phyloP scores from a whole-genome alignment of 2,888 invertebrate genomes.

The Phrixothrix hirtus region DNA sequence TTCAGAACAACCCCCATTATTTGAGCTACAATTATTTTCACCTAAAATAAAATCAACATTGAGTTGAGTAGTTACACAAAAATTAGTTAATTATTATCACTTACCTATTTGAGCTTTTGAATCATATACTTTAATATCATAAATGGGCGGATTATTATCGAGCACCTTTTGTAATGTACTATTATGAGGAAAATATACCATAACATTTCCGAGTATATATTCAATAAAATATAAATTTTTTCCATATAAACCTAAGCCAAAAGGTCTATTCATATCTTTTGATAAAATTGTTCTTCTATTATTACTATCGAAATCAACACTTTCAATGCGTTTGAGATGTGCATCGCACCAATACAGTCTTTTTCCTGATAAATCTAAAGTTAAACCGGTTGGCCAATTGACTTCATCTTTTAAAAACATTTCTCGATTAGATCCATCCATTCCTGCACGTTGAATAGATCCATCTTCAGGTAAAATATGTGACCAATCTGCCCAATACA shows the following conservation, averaged over 20 bases:
- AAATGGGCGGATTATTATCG: conserved; percentile 66
- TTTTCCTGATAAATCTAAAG: conserved; percentile 63
- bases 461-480: conserved; percentile 56
- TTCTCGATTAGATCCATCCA: conserved; percentile 72
- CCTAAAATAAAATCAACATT: conserved; percentile 41
- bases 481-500: conserved; percentile 81
- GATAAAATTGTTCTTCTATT: conserved; percentile 59
- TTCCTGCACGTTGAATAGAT: conserved; percentile 69
- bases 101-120: conserved; percentile 60
- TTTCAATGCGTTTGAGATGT: conserved; percentile 68
- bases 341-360: conserved; percentile 76
- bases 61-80: no score
- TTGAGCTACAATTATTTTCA: conserved; percentile 52
- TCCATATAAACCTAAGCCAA: conserved; percentile 68
- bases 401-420: conserved; percentile 60
- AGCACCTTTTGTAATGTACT: conserved; percentile 58
- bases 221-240: conserved; percentile 73
- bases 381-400: conserved; percentile 78
- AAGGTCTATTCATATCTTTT: conserved; percentile 60
- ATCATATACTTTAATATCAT: conserved; percentile 71
- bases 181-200: conserved; percentile 57
- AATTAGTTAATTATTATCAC: conserved; percentile 9
- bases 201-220: conserved; percentile 65
- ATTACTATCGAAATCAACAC: conserved; percentile 62
- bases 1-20: conserved; percentile 63